These are phyloP conservation scores for Syngnathus rostellatus DNA, from an alignment of 2,797 vertebrate species.

Conservation along the genomic window DNA sequence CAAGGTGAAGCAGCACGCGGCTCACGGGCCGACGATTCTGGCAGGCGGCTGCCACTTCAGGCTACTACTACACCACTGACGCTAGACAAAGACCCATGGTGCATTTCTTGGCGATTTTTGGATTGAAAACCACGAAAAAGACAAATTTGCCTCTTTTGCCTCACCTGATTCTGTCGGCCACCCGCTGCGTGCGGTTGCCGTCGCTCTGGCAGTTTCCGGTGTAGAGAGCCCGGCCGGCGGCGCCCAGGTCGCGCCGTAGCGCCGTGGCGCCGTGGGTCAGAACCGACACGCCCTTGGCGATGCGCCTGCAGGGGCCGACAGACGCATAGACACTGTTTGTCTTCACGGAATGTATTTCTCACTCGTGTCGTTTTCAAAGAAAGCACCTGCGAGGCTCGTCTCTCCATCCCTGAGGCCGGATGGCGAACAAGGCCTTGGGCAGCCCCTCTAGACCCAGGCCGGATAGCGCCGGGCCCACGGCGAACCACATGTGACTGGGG, in stretches of 20 bases:
- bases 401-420: slow-evolving; percentile 78
- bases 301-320: slow-evolving; percentile 56
- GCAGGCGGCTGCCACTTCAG: too few species aligned
- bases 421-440: slow-evolving; percentile 81
- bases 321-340: slow-evolving; percentile 15
- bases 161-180: slow-evolving; percentile 66
- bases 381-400: slow-evolving; percentile 67
- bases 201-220: slow-evolving; percentile 81
- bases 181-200: slow-evolving; percentile 74
- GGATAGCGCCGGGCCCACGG: slow-evolving; percentile 81
- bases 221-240: slow-evolving; percentile 72
- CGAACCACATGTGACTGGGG: slow-evolving; percentile 89
- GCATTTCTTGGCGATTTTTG: too few species aligned
- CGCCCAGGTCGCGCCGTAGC: slow-evolving; percentile 77
- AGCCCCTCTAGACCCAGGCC: slow-evolving; percentile 77
- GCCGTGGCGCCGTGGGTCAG: slow-evolving; percentile 88
- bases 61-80: too few species aligned
- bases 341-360: slow-evolving; percentile 1
- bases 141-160: slow-evolving; percentile 3
- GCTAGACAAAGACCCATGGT: too few species aligned
- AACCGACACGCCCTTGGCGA: slow-evolving; percentile 85
- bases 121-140: too few species aligned
- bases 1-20: too few species aligned
- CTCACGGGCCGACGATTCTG: too few species aligned
- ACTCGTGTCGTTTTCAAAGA: slow-evolving; percentile 31